Percentiles rank a stretch among this genome's conserved stretches.
phyloP scores from a whole-genome alignment of 1,140 invertebrate genomes.

The Drosophila truncata region DNA sequence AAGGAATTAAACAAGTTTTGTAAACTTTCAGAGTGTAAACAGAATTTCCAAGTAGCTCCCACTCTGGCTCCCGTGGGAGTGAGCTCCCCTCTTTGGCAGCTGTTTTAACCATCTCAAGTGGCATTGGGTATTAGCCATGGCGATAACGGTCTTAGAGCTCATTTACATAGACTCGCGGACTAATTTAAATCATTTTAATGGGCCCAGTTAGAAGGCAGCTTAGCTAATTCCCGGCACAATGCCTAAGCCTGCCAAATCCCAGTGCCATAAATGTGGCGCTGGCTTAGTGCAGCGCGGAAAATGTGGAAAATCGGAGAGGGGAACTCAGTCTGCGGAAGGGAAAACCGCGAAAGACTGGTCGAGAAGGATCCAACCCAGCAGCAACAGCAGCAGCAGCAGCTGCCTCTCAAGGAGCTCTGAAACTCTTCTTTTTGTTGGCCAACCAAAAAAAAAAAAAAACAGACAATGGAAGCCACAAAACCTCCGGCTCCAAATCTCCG shows the following conservation, averaged over 20 bases:
- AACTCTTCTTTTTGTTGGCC: constrained; percentile 19
- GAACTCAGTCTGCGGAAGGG: too few relatives aligned
- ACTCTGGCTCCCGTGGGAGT: constrained; percentile 15
- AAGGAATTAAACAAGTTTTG: constrained; percentile 2
- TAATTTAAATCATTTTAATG: constrained; percentile 81
- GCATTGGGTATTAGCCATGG: constrained; percentile 27
- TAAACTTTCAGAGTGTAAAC: neutral
- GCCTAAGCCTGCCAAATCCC: constrained; percentile 71
- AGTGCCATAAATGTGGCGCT: constrained; percentile 73
- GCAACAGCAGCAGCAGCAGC: constrained; percentile 35
- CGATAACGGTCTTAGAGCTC: constrained; percentile 9
- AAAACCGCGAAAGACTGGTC: constrained; percentile 4
- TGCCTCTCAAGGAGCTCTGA: constrained; percentile 7
- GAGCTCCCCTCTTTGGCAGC: constrained; percentile 16
- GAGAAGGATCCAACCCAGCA: constrained; percentile 6
- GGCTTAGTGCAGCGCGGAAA: constrained; percentile 33
- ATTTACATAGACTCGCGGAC: constrained; percentile 43
- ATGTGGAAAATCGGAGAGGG: neutral
- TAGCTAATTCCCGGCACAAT: constrained; percentile 63
- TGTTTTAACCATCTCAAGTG: constrained; percentile 26
- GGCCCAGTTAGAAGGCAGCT: constrained; percentile 35
- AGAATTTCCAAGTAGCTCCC: neutral
- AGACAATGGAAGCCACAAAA: constrained; percentile 61
- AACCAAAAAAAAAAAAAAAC: constrained; percentile 1
- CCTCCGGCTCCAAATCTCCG: neutral